Percentiles rank a stretch among this genome's conserved stretches.
phyloP scores from a whole-genome alignment of 2,113 vertebrate genomes.

The Numenius arquata region DNA sequence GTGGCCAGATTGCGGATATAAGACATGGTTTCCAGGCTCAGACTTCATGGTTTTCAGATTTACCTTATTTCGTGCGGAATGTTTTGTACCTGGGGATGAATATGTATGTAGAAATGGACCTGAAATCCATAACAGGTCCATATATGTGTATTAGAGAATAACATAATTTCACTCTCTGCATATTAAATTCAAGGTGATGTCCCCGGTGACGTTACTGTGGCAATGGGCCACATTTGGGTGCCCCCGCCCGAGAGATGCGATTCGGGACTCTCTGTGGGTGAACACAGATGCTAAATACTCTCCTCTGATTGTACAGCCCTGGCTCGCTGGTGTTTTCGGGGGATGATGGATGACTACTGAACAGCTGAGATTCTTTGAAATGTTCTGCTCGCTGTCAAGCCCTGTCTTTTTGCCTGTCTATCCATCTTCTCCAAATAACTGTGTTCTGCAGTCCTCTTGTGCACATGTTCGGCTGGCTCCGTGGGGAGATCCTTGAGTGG shows the following conservation, averaged over 20 bases:
- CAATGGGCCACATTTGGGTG: background rate
- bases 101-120: background rate
- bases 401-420: slow-evolving; percentile 47
- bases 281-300: slow-evolving; percentile 34
- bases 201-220: background rate
- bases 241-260: background rate
- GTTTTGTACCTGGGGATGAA: background rate
- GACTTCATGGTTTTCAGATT: too few species aligned
- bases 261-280: background rate
- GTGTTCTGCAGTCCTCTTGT: background rate
- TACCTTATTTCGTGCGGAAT: too few species aligned
- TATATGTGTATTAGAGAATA: background rate
- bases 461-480: background rate
- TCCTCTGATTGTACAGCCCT: background rate
- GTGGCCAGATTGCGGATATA: background rate
- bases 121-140: background rate
- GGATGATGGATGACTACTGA: slow-evolving; percentile 56
- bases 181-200: background rate
- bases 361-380: slow-evolving; percentile 55
- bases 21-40: background rate
- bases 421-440: slow-evolving; percentile 41
- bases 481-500: background rate
- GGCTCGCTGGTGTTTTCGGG: background rate
- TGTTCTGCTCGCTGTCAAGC: slow-evolving; percentile 61
- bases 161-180: background rate